Base-by-base conservation (phyloP, 2,888 invertebrate species). In the Sminthurinus aureus region DNA sequence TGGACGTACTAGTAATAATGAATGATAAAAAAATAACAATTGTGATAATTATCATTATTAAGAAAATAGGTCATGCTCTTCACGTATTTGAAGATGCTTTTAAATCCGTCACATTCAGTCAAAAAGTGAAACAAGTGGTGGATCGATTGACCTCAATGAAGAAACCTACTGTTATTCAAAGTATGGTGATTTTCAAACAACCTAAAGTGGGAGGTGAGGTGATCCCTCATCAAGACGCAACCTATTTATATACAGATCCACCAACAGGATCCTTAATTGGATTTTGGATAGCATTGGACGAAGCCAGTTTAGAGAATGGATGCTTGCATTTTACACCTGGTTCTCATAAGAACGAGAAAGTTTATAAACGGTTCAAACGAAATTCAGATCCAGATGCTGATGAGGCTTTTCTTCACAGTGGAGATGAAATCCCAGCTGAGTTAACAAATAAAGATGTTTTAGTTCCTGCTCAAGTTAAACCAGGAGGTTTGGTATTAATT, bases 141-240 rank as follows among this genome's bases (percentile, higher is more conserved):
- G 93, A 93, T 88, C 93, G 94, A 87, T 90, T 98, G 15, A 94
- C 94, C 4, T 51, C 38, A 1, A 93, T 95, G 85, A 91, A 92
- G 82, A 94, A 95, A 69, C 99, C 99, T 0, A 94, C 94, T 0
- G 93, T 99, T 0, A 94, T 94, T 0, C 99, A 99, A 90, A 98
- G 98, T 91, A 99, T 99, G 99, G 96, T 96, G 89, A 98, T 99
- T 85, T 99, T 96, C 91, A 99, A 99, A 92, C 97, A 97, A 91
- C 97, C 98, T 0, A 93, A 94, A 22, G 92, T 96, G 84, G 98
- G 98, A 0, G 95, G 96, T 6, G 95, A 95, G 94, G 96, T 96
- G 2, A 91, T 90, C 22, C 91, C 94, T 0, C 96, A 96, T 90
- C 96, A 96, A 91, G 99, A 99, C 90, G 94, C 95, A 0, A 94